Percentiles rank a stretch among this genome's conserved stretches.
Conservation (phyloP, 1,140 invertebrate genomes). For the Drosophila chauvacae region DNA sequence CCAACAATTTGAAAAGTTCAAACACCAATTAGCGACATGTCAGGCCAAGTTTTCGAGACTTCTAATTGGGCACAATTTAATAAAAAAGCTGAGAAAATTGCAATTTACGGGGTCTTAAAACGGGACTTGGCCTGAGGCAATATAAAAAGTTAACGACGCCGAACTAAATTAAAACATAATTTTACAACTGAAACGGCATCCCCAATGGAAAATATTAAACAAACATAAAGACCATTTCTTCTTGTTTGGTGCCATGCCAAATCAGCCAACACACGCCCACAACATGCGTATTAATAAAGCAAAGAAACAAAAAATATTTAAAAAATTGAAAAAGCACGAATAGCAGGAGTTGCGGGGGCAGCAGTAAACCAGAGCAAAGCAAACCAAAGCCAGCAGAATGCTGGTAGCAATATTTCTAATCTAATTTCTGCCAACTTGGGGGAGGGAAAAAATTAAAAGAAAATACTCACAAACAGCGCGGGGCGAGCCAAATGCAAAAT, state of each 20-base stretch:
- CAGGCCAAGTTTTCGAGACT: neutral
- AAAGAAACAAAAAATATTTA: neutral
- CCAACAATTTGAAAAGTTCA: constrained; percentile 5
- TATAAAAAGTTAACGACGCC: constrained; percentile 44
- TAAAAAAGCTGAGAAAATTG: constrained; percentile 6
- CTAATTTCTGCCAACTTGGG: constrained; percentile 75
- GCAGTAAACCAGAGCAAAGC: constrained; percentile 20
- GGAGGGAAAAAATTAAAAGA: constrained; percentile 71
- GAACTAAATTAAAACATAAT: constrained; percentile 75
- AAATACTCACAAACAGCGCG: constrained; percentile 62
- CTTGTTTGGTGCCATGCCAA: constrained; percentile 48
- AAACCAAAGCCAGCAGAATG: constrained; percentile 69
- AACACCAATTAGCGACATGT: constrained; percentile 13
- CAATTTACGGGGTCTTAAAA: neutral
- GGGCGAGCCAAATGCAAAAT: constrained; percentile 41
- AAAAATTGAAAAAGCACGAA: constrained; percentile 20
- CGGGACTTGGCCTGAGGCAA: constrained; percentile 23
- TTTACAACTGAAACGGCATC: constrained; percentile 29
- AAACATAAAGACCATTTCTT: constrained; percentile 65
- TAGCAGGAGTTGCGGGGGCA: neutral
- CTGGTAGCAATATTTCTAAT: constrained; percentile 82
- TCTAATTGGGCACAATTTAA: constrained; percentile 17
- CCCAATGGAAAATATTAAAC: constrained; percentile 65
- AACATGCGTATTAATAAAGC: constrained; percentile 72
- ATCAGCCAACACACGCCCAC: constrained; percentile 50